These are phyloP conservation scores for Euglossa dilemma DNA, from an alignment of 1,140 invertebrate species.

Conservation along the genomic window DNA sequence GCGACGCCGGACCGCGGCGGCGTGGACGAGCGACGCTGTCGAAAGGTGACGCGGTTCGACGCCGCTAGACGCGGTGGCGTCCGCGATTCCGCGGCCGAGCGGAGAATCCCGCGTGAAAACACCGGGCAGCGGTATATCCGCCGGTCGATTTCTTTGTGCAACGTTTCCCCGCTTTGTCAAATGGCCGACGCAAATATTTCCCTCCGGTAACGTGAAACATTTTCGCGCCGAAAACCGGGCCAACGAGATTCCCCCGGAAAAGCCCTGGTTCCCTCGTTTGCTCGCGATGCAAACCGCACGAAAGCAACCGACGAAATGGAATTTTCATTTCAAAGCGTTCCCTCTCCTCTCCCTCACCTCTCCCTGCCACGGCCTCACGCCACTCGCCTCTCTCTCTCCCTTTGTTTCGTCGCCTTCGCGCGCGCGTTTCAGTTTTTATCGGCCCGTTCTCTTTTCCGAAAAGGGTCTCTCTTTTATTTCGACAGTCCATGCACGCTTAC, in stretches of 20 bases:
- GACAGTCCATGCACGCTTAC: background rate
- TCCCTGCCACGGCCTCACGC: too few relatives aligned
- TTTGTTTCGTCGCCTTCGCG: constrained; percentile 16
- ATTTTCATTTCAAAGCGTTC: constrained; percentile 47
- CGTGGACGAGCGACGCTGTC: too few relatives aligned
- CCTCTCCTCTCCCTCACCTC: background rate
- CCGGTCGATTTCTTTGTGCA: background rate
- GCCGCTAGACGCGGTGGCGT: background rate
- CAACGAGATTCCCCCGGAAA: constrained; percentile 35
- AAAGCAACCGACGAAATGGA: constrained; percentile 36
- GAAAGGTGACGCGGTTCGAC: background rate
- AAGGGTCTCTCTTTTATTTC: constrained; percentile 13
- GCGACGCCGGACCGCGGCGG: too few relatives aligned
- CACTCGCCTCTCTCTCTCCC: background rate
- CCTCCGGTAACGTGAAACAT: constrained; percentile 23
- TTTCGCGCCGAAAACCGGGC: constrained; percentile 28
- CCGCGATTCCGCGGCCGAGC: background rate
- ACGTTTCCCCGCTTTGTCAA: background rate
- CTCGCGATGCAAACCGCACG: constrained; percentile 20
- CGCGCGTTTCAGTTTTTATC: constrained; percentile 20
- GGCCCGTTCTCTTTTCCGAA: background rate
- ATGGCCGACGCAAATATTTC: constrained; percentile 37
- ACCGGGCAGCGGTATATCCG: background rate
- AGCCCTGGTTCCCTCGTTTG: background rate
- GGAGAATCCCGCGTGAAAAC: background rate